Evolutionary conservation across 2,113 vertebrate species (phyloP), one percentile per base, ranked within the genome.

Genomic region (Gambusia affinis): DNA sequence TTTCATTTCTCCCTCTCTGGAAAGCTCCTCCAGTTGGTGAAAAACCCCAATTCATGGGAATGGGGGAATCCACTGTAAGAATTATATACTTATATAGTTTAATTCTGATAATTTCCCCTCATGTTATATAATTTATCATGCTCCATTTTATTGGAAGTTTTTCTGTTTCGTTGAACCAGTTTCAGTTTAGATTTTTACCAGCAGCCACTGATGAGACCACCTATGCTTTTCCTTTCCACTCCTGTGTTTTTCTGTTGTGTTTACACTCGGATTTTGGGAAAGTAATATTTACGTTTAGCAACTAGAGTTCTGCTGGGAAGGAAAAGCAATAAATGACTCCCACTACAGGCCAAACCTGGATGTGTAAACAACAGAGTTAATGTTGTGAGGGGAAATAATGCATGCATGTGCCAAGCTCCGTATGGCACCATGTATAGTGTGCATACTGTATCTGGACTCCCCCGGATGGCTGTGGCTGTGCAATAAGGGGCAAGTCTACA

Each of bases 401-500:
- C 71, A 78, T 47, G 22, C 17, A 44, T 14, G 14, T 35, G 5
- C 70, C 72, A 39, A 67, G 62, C 64, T 79, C 39, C 72, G 79
- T 78, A 65, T n/a, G 64, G 39, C 8, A 22, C 61, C 79, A 37
- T 66, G 71, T 67, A 35, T 73, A 74, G 29, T 76, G 75, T 76
- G 31, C 60, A 24, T 66, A 65, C 71, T 77, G 44, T 60, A 61
- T 70, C 70, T 51, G 67, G 39, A 47, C 69, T 78, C 70, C 68
- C 63, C 35, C 60, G 79, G 71, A 81, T 12, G 57, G 65, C 75
- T 76, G 57, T 70, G 75, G 31, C 44, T 7, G 44, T 78, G 72
- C 86, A 92, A 90, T 89, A 88, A 88, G 72, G 74, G 65, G 81
- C 85, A 85, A 57, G 78, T 75, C 83, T 83, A 84, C 89, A 87